Evolutionary conservation across 1,140 invertebrate species (phyloP), one percentile per base, ranked within the genome.

Genomic region (Drosophila varians): DNA sequence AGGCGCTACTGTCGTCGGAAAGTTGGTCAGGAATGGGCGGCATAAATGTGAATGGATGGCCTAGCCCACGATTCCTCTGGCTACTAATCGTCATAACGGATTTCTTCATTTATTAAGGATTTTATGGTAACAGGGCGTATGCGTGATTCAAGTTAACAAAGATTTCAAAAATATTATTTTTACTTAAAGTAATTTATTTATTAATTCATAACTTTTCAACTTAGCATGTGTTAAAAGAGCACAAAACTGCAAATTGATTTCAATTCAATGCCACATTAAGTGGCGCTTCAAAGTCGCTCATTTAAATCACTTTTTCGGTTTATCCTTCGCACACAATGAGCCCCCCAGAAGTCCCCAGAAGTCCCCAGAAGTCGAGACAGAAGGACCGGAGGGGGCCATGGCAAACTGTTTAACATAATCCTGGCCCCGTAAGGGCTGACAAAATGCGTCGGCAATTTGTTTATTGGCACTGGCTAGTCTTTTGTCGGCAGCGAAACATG

Each of bases 361-460:
- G n/a, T 3, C 49, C 11, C n/a, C n/a, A n/a, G n/a, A 19, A 62
- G 8, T 49, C 58, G 43, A 48, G 56, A 62, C 48, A 55, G 23
- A 28, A 34, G 28, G 47, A 51, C 66, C 48, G 46, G 53, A n/a
- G 60, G 55, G 60, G 60, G 26, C 57, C 28, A 18, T 42, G 68
- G 53, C 49, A 8, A 48, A 49, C 62, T 87, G 82, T 82, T 87
- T 87, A 87, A 87, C 82, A 87, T 87, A 87, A 87, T 87, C 82
- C 82, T 87, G 74, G 58, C 64, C 56, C 55, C 74, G 74, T 55
- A 77, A 74, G 68, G 62, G 43, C 82, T 65, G 77, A 80, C 77
- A 86, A 87, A 87, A 87, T 87, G 82, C 82, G 82, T 87, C 77
- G 82, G 82, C 82, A 87, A 87, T 87, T 87, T 87, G 82, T 87